phyloP scores from a whole-genome alignment of 2,797 vertebrate species.

The Hyperoplus lanceolatus region DNA sequence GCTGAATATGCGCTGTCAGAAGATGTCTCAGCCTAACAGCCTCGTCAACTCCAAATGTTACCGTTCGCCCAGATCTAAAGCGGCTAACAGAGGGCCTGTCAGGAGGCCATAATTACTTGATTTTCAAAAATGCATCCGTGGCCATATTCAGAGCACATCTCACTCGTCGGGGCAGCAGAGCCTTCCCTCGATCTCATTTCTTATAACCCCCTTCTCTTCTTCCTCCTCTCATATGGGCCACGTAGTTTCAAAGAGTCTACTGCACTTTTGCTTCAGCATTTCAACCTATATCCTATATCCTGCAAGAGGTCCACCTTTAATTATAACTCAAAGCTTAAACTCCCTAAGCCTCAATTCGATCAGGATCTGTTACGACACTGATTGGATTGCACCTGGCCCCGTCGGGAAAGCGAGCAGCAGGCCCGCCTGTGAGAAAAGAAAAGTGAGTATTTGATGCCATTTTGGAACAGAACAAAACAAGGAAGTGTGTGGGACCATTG shows the following conservation, averaged over 20 bases:
- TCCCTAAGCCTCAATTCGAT: constrained; percentile 70
- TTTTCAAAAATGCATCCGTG: constrained; percentile 19
- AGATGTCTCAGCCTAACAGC: constrained; percentile 19
- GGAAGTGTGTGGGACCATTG: constrained; percentile 6
- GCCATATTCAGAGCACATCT: constrained; percentile 15
- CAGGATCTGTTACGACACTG: constrained; percentile 77
- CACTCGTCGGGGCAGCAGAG: constrained; percentile 37
- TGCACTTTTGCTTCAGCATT: constrained; percentile 44
- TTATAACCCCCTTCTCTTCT: not conserved
- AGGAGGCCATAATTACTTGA: constrained; percentile 22
- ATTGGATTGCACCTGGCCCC: constrained; percentile 73
- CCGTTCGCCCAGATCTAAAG: constrained; percentile 21
- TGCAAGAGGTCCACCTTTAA: constrained; percentile 66
- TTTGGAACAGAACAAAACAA: constrained; percentile 19
- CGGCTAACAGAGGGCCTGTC: not conserved
- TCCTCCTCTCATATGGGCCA: constrained; percentile 17
- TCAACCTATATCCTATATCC: constrained; percentile 13
- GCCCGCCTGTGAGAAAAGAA: constrained; percentile 33
- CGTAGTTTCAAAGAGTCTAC: constrained; percentile 20
- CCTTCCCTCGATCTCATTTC: constrained; percentile 17
- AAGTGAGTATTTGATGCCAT: constrained; percentile 17
- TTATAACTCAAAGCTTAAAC: constrained; percentile 73
- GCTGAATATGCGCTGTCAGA: constrained; percentile 13
- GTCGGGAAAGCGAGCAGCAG: constrained; percentile 31
- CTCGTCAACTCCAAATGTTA: constrained; percentile 3